Base-by-base conservation (phyloP, 1,140 invertebrate genomes). In the Asbolus verrucosus region DNA sequence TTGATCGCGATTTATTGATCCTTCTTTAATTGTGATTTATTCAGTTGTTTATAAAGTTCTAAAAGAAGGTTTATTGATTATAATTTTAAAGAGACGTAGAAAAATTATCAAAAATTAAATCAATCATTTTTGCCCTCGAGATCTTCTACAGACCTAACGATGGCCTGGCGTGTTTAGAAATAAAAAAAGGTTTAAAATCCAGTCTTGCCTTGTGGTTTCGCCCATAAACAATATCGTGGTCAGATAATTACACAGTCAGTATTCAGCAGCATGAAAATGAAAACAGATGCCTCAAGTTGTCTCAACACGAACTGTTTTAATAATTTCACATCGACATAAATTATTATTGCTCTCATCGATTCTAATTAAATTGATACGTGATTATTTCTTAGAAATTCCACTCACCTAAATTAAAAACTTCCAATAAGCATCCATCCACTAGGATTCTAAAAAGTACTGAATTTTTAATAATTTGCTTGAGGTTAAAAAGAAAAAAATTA, bases 261-360 rank as follows among this genome's bases (percentile, higher is more conserved):
- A 43, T 43, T 43, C 39, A 43, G 13, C 39, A 43, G 39, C 39
- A 43, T 43, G 39, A 43, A 43, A 43, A 43, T 16, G 39, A 43
- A 43, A 43, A 43, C 39, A 43, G 39, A 43, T 43, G 39, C 39
- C 39, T 9, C 39, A 43, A 43, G 39, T 43, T 15, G 13, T 43
- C 39, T 18, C 39, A 43, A 43, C 39, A 43, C 39, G 39, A 43
- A 43, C 13, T 43, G 39, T 18, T 43, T 43, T 43, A 43, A 43
- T 43, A 43, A 43, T 43, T 43, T 14, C 11, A 15, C 15, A 43
- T 43, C 39, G 39, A 14, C 39, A 43, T 43, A 43, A 43, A 43
- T 43, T 43, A 43, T 43, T 43, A 43, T 18, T 43, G 11, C 39
- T 43, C 39, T 43, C 39, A 43, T 43, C 39, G 39, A 4, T 14